Conservation (phyloP, 53 echinoderm and acorn worm genomes). For the Crossaster papposus region DNA sequence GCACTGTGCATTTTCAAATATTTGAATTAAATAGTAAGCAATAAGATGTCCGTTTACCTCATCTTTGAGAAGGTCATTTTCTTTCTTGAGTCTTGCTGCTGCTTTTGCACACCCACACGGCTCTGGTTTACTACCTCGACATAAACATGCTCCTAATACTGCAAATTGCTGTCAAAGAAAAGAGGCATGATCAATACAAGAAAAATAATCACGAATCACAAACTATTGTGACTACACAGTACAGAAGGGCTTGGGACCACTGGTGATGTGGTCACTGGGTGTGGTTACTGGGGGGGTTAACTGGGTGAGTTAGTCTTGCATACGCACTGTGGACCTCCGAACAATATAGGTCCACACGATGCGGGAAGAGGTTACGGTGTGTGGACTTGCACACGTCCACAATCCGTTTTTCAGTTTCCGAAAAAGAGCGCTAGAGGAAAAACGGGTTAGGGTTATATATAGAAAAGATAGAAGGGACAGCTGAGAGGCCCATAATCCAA, state of each 20-base stretch:
- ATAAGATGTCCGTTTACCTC: constrained; percentile 68
- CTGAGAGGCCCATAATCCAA: no score
- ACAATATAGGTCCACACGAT: no score
- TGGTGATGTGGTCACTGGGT: background rate
- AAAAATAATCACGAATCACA: background rate
- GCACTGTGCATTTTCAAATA: no score
- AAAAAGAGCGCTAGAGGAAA: no score
- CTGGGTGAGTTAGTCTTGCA: background rate
- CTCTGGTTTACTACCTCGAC: constrained; percentile 82
- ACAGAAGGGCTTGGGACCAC: background rate
- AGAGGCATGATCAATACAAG: background rate
- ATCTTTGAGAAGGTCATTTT: constrained; percentile 77
- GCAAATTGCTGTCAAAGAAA: constrained; percentile 74
- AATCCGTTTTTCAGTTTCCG: no score
- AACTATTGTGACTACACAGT: background rate
- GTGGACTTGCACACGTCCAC: no score
- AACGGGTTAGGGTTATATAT: no score
- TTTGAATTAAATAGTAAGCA: no score
- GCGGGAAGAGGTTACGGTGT: no score
- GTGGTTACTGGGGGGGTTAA: background rate
- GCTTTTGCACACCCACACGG: constrained; percentile 93
- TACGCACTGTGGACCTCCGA: no score
- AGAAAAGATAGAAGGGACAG: no score
- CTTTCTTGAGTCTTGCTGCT: constrained; percentile 91
- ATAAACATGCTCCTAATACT: constrained; percentile 86